A percentile compares a stretch with the other conserved stretches of the same genome.
These are phyloP conservation scores for Aspidiotus rigidus DNA, from an alignment of 2,888 invertebrate genomes.

Conservation along the genomic window DNA sequence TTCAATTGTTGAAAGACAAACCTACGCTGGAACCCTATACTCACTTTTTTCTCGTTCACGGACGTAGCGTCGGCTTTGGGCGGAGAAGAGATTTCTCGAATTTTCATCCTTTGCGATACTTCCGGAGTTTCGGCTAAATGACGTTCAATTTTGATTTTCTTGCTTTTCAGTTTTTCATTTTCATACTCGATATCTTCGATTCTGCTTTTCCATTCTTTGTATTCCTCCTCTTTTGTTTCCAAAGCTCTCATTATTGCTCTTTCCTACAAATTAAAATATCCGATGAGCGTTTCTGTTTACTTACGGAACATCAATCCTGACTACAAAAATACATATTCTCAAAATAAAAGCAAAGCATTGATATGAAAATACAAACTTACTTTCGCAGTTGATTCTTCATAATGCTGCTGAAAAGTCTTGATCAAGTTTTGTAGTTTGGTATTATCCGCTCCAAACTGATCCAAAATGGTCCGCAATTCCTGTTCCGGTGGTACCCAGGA, in stretches of 20 bases:
- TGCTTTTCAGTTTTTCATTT: conserved; percentile 70
- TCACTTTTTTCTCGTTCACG: conserved; percentile 37
- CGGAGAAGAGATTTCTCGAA: conserved; percentile 53
- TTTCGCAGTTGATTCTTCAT: conserved; percentile 16
- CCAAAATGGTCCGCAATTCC: conserved; percentile 15
- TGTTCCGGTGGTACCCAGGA: not conserved
- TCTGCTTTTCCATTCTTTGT: conserved; percentile 88
- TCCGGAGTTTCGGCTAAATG: conserved; percentile 86
- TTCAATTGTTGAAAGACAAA: too few relatives aligned
- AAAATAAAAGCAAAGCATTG: not conserved
- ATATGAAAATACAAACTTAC: not conserved
- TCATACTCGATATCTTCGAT: conserved; percentile 94
- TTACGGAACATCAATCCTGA: not conserved
- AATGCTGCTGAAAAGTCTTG: conserved; percentile 15
- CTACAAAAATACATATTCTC: not conserved
- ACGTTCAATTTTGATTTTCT: conserved; percentile 86
- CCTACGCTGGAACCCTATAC: too few relatives aligned
- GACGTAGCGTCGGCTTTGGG: conserved; percentile 44
- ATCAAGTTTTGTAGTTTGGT: conserved; percentile 13
- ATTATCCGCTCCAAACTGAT: conserved; percentile 15
- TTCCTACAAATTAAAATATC: conserved; percentile 10
- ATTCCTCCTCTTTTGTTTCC: conserved; percentile 87
- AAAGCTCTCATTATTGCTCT: conserved; percentile 54
- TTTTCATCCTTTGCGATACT: conserved; percentile 76
- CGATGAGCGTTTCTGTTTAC: too few relatives aligned